Percentiles rank a stretch among this genome's conserved stretches.
phyloP scores from a whole-genome alignment of 1,140 invertebrate species.

The Drosophila baimaii region DNA sequence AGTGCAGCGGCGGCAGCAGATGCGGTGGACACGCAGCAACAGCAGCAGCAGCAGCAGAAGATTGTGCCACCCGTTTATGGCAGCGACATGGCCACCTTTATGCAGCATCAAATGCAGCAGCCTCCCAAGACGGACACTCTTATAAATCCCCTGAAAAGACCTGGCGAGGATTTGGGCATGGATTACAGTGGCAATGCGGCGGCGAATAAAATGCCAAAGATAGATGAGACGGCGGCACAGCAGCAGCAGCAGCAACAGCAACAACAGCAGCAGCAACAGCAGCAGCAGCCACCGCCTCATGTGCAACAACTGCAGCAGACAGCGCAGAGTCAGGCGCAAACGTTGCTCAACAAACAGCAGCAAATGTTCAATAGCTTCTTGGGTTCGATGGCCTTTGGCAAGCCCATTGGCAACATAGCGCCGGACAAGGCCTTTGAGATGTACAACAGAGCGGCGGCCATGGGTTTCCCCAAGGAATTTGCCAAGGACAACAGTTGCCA shows the following conservation, averaged over 20 bases:
- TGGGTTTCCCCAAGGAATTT: conserved; percentile 80
- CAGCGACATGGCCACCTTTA: conserved; percentile 79
- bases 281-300: conserved; percentile 36
- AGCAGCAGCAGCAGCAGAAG: conserved; percentile 48
- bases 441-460: conserved; percentile 81
- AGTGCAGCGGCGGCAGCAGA: conserved; percentile 71
- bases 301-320: conserved; percentile 41
- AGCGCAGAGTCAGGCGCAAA: conserved; percentile 50
- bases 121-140: conserved; percentile 64
- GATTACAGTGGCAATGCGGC: conserved; percentile 64
- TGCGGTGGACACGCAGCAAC: conserved; percentile 45
- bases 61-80: conserved; percentile 65
- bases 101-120: conserved; percentile 78
- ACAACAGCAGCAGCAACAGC: conserved; percentile 63
- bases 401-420: conserved; percentile 77
- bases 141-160: conserved; percentile 69
- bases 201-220: conserved; percentile 60
- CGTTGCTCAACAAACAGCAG: conserved; percentile 68
- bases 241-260: conserved; percentile 68
- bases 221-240: conserved; percentile 63
- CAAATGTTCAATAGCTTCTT: conserved; percentile 82
- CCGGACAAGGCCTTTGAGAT: conserved; percentile 82
- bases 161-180: conserved; percentile 64
- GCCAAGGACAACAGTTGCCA: conserved; percentile 59
- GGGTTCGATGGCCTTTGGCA: conserved; percentile 74